Evolutionary conservation across 2,113 vertebrate species (phyloP), one percentile per base, ranked within the genome.

Genomic region (Picathartes gymnocephalus): DNA sequence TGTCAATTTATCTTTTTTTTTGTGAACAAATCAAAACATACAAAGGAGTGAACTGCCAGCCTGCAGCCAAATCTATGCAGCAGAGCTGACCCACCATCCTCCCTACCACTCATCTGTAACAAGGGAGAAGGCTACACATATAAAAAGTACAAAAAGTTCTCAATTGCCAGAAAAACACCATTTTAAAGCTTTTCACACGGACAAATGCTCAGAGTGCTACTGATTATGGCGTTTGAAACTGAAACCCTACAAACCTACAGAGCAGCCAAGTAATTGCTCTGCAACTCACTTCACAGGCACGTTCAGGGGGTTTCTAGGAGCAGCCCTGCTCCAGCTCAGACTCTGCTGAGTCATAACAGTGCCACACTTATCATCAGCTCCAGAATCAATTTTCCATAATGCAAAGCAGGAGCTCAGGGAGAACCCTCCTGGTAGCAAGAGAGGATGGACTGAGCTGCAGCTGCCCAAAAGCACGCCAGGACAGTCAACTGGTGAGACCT

Each of bases 331-430:
- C 77, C 85, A 69, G 37, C 87, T 81, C 48, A 69, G 78, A 66
- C 61, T 81, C 77, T 93, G 93, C 92, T 92, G 93, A 96, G 92
- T 94, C 95, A 93, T 64, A 86, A 90, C 85, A 76, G 72, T 81
- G 86, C 73, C 88, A 90, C 11, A 6, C 76, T 71, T 37, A 93
- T 65, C 57, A 81, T 23, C 86, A 93, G 86, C 27, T 7, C 86
- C 73, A 68, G 17, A 88, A 95, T 90, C 90, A 90, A 82, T 88
- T 86, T 90, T 82, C 82, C 62, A 68, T 73, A 81, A 94, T 35
- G 71, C 77, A 89, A 77, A 95, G 65, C 83, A 87, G 81, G 48
- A 93, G 53, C 45, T 88, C 72, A 47, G 47, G 11, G 39, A 86
- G 74, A 87, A 78, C 33, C 37, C 40, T 77, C 68, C 53, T 37